phyloP scores from a whole-genome alignment of 2,113 vertebrate species.

The Lophochroa leadbeateri region DNA sequence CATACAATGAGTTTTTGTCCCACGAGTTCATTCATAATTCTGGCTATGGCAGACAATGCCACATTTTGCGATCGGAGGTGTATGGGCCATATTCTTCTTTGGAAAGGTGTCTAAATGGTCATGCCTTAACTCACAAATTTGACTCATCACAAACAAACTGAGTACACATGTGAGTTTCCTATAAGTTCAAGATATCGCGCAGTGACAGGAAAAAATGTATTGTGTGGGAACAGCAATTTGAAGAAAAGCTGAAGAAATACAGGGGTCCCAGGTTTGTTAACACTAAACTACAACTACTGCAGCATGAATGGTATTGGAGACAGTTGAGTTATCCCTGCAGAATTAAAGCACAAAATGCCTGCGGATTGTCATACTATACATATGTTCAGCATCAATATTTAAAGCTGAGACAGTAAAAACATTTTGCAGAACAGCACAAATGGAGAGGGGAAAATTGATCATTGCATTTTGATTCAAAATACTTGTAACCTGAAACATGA shows the following conservation, averaged over 20 bases:
- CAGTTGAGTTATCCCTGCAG: constrained; percentile 30
- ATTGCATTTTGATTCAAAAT: constrained; percentile 5
- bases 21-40: not conserved
- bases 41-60: not conserved
- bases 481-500: not conserved
- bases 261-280: not conserved
- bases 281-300: not conserved
- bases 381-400: constrained; percentile 58
- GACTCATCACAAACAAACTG: not conserved
- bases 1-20: not conserved
- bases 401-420: constrained; percentile 48
- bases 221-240: not conserved
- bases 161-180: not conserved
- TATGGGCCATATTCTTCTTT: not conserved
- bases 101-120: not conserved
- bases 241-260: constrained; percentile 30
- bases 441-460: not conserved
- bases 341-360: constrained; percentile 17
- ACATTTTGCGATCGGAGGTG: not conserved
- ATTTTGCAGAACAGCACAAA: constrained; percentile 21
- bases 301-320: not conserved
- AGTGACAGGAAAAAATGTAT: not conserved
- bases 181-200: constrained; percentile 6
- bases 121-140: not conserved
- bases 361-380: not conserved